These are phyloP conservation scores for Pycnomerus fuliginosus DNA, from an alignment of 2,888 invertebrate genomes.

Conservation along the genomic window DNA sequence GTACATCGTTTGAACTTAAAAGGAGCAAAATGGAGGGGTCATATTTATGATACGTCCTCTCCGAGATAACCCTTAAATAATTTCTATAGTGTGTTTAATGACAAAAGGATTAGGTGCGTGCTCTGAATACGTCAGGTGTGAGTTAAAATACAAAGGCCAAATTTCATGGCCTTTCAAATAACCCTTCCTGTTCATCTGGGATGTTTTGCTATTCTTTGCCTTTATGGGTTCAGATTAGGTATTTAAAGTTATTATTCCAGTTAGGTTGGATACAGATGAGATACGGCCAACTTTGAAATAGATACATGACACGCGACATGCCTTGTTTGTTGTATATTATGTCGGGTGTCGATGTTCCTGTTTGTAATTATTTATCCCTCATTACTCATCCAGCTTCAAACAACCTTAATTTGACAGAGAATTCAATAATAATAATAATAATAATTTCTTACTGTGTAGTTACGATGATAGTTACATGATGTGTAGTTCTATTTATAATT, in stretches of 20 bases:
- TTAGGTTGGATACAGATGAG: slow-evolving; percentile 20
- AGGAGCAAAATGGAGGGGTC: slow-evolving; percentile 19
- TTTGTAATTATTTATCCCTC: too few species aligned
- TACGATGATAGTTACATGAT: not conserved
- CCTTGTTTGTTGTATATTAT: slow-evolving; percentile 15
- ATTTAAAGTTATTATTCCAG: slow-evolving; percentile 34
- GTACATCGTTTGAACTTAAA: too few species aligned
- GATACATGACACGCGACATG: slow-evolving; percentile 22
- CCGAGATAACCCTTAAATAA: slow-evolving; percentile 32
- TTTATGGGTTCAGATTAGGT: slow-evolving; percentile 37
- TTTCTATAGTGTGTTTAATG: slow-evolving; percentile 33
- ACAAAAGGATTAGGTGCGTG: slow-evolving; percentile 36
- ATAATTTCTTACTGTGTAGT: not conserved
- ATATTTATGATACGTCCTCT: slow-evolving; percentile 20
- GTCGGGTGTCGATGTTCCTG: too few species aligned
- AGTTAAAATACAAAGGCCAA: slow-evolving; percentile 30
- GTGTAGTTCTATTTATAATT: not conserved
- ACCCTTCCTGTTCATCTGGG: slow-evolving; percentile 23
- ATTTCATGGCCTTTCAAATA: slow-evolving; percentile 33
- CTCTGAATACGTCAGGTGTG: slow-evolving; percentile 37
- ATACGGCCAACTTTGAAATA: slow-evolving; percentile 11
- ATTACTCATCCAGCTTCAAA: not conserved
- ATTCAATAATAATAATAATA: not conserved
- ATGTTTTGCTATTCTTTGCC: slow-evolving; percentile 38
- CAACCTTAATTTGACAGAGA: not conserved